Percentiles rank a stretch among this genome's conserved stretches.
These are phyloP conservation scores for Epistrophe eligans DNA, from an alignment of 2,888 invertebrate genomes.

Conservation along the genomic window DNA sequence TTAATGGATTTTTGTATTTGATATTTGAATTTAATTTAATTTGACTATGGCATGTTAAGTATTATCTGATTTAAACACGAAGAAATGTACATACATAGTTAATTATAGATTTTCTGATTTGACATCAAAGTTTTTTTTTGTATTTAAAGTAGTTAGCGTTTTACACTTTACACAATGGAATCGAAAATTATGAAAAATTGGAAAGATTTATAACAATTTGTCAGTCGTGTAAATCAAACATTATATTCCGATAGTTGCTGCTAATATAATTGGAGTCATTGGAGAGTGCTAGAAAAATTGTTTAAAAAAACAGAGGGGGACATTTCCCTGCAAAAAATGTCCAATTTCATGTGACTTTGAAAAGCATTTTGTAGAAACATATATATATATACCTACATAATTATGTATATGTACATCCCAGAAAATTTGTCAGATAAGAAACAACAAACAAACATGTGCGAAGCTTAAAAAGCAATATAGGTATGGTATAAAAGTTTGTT, in stretches of 20 bases:
- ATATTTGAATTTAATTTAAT: not conserved
- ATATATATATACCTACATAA: not conserved
- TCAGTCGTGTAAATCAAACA: no score
- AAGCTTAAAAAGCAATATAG: not conserved
- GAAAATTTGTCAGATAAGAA: not conserved
- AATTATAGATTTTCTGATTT: not conserved
- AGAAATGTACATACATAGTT: not conserved
- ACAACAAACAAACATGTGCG: not conserved
- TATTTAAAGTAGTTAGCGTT: not conserved
- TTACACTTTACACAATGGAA: no score
- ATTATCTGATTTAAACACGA: not conserved
- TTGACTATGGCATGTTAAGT: not conserved
- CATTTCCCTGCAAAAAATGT: not conserved
- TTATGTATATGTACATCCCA: no score
- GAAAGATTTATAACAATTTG: not conserved
- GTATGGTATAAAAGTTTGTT: not conserved
- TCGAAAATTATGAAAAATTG: no score
- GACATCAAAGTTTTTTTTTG: not conserved
- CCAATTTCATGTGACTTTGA: not conserved
- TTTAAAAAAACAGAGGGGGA: not conserved
- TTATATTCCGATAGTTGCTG: no score
- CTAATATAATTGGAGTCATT: no score
- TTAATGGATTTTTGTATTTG: not conserved
- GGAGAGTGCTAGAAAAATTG: no score
- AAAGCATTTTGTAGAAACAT: not conserved